Evolutionary conservation across 2,113 vertebrate genomes (phyloP).

Genomic region (Stegastes partitus): DNA sequence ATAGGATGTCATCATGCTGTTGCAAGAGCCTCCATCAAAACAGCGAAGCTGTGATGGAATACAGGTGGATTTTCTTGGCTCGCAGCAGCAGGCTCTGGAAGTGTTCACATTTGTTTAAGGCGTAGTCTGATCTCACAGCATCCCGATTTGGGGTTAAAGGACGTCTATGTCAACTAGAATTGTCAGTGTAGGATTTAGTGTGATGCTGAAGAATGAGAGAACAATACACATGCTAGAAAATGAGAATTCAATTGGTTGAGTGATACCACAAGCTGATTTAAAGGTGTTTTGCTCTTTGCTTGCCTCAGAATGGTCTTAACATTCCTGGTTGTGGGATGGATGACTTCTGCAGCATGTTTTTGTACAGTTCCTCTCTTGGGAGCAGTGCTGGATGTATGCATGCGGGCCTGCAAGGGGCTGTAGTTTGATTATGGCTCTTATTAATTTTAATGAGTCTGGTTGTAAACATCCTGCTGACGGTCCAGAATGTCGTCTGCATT

Average conservation of each 20-base stretch:
- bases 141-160: background rate
- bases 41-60: constrained; percentile 36
- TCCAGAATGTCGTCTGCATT: constrained; percentile 10
- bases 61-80: constrained; percentile 55
- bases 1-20: constrained; percentile 23
- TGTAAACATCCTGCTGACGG: constrained; percentile 33
- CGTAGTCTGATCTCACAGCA: background rate
- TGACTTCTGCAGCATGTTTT: constrained; percentile 20
- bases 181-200: background rate
- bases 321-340: background rate
- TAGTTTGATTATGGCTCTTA: constrained; percentile 67
- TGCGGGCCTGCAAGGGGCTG: constrained; percentile 29
- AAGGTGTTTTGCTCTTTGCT: background rate
- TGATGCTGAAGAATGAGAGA: background rate
- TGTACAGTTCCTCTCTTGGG: constrained; percentile 37
- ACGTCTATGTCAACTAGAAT: background rate
- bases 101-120: constrained; percentile 12
- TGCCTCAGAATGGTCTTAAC: background rate
- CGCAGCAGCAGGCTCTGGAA: background rate
- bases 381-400: constrained; percentile 31
- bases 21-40: constrained; percentile 38
- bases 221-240: background rate
- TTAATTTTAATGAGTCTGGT: constrained; percentile 58
- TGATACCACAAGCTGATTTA: too few relatives aligned
- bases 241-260: too few relatives aligned